Evolutionary conservation across 1,140 invertebrate genomes (phyloP).

Genomic region (Solen grandis): DNA sequence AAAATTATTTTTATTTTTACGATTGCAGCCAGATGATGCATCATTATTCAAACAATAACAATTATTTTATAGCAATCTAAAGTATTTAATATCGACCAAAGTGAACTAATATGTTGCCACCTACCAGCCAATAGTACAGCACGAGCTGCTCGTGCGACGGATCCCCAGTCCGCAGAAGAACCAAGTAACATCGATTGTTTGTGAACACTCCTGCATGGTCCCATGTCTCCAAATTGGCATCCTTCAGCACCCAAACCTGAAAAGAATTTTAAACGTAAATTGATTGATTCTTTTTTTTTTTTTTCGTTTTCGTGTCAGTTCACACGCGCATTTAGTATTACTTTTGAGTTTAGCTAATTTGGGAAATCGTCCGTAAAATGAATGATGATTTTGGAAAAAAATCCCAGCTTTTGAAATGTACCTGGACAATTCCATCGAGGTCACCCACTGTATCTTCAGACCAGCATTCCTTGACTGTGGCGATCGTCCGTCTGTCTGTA

Average conservation of each 20-base stretch:
- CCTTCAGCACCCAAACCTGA: slow-evolving; percentile 38
- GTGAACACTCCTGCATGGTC: slow-evolving; percentile 58
- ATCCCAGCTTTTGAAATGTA: background rate
- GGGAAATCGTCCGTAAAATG: background rate
- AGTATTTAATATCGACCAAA: no score
- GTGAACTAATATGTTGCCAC: no score
- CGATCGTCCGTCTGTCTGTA: slow-evolving; percentile 54
- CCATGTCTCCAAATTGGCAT: slow-evolving; percentile 24
- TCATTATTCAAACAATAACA: no score
- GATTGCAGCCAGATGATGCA: no score
- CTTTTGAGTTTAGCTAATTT: background rate
- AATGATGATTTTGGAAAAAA: background rate
- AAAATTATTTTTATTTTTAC: no score
- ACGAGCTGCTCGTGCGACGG: slow-evolving; percentile 8
- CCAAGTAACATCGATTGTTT: slow-evolving; percentile 59
- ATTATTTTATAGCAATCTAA: no score
- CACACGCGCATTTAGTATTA: background rate
- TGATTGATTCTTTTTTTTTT: background rate
- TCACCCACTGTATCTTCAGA: slow-evolving; percentile 50
- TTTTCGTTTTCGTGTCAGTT: background rate
- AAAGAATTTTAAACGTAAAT: background rate
- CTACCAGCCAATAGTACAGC: slow-evolving; percentile 62
- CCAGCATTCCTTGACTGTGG: slow-evolving; percentile 50
- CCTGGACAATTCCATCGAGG: slow-evolving; percentile 21
- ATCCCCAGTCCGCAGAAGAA: slow-evolving; percentile 43